Evolutionary conservation across 92 coral and sea anemone genomes (phyloP), one percentile per base, ranked within the genome.

Genomic region (Parazoanthus darwini): DNA sequence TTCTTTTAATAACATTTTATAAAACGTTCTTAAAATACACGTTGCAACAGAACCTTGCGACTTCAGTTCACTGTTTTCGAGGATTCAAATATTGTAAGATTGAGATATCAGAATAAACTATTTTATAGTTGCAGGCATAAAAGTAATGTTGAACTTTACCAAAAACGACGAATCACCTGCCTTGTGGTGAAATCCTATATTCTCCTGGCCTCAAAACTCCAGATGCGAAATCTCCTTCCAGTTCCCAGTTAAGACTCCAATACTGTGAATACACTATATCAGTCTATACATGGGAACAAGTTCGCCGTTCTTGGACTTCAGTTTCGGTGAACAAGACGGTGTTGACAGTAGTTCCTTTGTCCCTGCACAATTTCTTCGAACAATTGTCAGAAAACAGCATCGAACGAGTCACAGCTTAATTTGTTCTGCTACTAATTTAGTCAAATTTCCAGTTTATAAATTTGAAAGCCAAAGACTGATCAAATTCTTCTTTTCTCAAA

Each of bases 111-210:
- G 48, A 44, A 44, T 44, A 44, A 44, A 44, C 48, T 44, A 44
- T 44, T 44, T 44, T 44, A 44, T 44, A 44, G 48, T 44, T 44
- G 48, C 48, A 73, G 33, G 77, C 77, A 73, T 67, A 73, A 73
- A 39, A 73, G 36, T 35, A 73, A 29, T 26, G 77, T 29, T 73
- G 36, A 73, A 35, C 73, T 67, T 26, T 73, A 37, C 78, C 78
- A 74, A 74, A 36, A 74, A 35, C 46, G 78, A 74, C 14, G 74
- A 67, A 67, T 74, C 78, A 74, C 48, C 44, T 74, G 78, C 78
- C 48, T 74, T 50, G 48, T 37, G 46, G 78, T 74, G 78, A 74
- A 74, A 74, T 37, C 78, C 78, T 74, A 23, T 74, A 35, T 35
- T 74, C 46, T 35, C 78, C 11, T 74, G 48, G 78, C n/a, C 78